Evolutionary conservation across 2,888 invertebrate genomes (phyloP).

Genomic region (Neoitamus cyanurus): DNA sequence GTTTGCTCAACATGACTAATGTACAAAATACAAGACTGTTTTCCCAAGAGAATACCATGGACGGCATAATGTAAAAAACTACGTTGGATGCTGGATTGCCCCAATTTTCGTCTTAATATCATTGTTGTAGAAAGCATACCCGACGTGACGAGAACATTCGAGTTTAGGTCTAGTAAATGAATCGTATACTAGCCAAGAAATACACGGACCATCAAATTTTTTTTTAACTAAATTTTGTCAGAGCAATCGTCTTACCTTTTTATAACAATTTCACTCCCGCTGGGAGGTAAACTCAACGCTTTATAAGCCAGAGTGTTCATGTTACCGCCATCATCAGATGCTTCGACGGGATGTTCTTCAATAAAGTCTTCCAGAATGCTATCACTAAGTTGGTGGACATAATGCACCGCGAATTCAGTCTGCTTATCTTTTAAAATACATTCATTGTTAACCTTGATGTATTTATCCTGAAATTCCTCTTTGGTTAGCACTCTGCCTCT

Average conservation of each 20-base stretch:
- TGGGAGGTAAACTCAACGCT: background rate
- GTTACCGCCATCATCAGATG: background rate
- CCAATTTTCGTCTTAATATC: no score
- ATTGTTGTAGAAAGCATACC: no score
- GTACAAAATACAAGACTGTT: no score
- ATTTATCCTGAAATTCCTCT: slow-evolving; percentile 52
- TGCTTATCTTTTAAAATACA: background rate
- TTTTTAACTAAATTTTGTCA: no score
- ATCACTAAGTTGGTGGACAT: background rate
- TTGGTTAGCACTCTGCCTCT: slow-evolving; percentile 55
- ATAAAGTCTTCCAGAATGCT: background rate
- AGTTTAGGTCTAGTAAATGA: no score
- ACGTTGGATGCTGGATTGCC: no score
- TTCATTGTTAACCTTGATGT: slow-evolving; percentile 47
- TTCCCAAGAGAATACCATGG: no score
- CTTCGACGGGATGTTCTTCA: background rate
- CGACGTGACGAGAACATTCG: no score
- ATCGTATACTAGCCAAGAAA: no score
- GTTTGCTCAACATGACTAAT: no score
- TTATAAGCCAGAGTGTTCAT: background rate
- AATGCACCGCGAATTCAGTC: background rate
- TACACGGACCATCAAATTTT: no score
- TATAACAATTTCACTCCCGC: background rate
- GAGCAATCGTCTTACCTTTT: slow-evolving; percentile 20
- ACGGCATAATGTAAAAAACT: no score